These are phyloP conservation scores for Bugulina stolonifera DNA, from an alignment of 2,888 invertebrate genomes.

Conservation along the genomic window DNA sequence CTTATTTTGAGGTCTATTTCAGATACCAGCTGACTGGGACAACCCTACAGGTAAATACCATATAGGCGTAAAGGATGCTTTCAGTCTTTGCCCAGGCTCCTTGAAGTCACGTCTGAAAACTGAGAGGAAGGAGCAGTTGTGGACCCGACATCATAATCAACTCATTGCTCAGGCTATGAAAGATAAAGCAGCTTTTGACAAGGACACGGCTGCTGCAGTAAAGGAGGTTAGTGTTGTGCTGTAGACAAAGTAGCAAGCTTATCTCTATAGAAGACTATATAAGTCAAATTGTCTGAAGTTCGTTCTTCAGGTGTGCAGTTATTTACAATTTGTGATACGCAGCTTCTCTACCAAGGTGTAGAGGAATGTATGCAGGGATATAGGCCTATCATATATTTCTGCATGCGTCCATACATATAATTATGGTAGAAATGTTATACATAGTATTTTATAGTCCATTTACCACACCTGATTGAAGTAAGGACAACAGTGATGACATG, in stretches of 20 bases:
- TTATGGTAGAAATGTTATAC: no score
- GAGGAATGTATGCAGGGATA: no score
- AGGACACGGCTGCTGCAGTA: background rate
- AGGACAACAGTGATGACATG: no score
- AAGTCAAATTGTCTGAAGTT: no score
- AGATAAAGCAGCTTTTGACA: slow-evolving; percentile 66
- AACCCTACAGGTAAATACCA: slow-evolving; percentile 80
- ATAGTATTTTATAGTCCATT: no score
- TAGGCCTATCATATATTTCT: no score
- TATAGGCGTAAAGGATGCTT: slow-evolving; percentile 78
- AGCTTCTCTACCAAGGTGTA: no score
- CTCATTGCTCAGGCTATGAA: slow-evolving; percentile 72
- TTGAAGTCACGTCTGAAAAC: slow-evolving; percentile 71
- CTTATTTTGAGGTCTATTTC: slow-evolving; percentile 70
- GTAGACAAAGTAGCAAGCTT: background rate
- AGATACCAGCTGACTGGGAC: slow-evolving; percentile 76
- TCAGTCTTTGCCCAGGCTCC: slow-evolving; percentile 77
- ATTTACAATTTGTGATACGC: no score
- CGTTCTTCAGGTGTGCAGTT: no score
- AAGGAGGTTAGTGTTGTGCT: background rate
- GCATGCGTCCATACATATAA: no score
- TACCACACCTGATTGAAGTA: no score
- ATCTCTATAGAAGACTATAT: no score
- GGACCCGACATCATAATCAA: slow-evolving; percentile 77
- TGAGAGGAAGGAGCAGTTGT: slow-evolving; percentile 72